phyloP scores from a whole-genome alignment of 1,140 invertebrate species.

The Cyclina sinensis region DNA sequence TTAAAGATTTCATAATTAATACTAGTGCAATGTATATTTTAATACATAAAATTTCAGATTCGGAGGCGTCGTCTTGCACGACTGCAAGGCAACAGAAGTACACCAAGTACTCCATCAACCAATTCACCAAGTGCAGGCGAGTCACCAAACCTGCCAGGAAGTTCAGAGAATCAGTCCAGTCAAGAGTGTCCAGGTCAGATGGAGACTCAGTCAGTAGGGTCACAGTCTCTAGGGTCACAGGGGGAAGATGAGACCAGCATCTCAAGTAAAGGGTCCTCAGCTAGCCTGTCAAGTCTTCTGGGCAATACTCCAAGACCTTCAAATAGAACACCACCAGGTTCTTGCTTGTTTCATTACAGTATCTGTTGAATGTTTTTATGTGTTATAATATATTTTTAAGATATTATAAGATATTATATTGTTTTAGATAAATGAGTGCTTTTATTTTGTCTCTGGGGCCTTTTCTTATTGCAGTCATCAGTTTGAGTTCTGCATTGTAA shows the following conservation, averaged over 20 bases:
- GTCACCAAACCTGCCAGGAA: not conserved
- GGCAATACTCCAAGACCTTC: not conserved
- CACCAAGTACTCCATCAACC: slow-evolving; percentile 74
- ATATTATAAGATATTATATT: not conserved
- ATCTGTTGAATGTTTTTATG: too few relatives aligned
- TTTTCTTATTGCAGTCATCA: too few relatives aligned
- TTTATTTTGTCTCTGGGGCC: too few relatives aligned
- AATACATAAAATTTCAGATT: slow-evolving; percentile 88
- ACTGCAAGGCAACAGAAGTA: slow-evolving; percentile 87
- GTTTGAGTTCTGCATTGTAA: too few relatives aligned
- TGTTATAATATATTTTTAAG: not conserved
- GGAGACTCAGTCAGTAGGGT: not conserved
- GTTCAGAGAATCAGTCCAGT: not conserved
- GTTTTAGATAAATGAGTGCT: not conserved
- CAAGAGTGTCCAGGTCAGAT: not conserved
- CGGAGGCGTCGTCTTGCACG: slow-evolving; percentile 90
- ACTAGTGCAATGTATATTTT: not conserved
- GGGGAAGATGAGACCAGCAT: not conserved
- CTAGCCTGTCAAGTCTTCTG: not conserved
- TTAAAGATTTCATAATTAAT: not conserved
- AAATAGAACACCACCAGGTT: slow-evolving; percentile 20
- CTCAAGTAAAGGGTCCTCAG: not conserved
- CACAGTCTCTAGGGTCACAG: not conserved
- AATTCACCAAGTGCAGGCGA: not conserved
- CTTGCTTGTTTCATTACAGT: not conserved